Percentiles rank a stretch among this genome's conserved stretches.
Evolutionary conservation across 2,888 invertebrate genomes (phyloP).

Genomic region (Euzophera pinguis): DNA sequence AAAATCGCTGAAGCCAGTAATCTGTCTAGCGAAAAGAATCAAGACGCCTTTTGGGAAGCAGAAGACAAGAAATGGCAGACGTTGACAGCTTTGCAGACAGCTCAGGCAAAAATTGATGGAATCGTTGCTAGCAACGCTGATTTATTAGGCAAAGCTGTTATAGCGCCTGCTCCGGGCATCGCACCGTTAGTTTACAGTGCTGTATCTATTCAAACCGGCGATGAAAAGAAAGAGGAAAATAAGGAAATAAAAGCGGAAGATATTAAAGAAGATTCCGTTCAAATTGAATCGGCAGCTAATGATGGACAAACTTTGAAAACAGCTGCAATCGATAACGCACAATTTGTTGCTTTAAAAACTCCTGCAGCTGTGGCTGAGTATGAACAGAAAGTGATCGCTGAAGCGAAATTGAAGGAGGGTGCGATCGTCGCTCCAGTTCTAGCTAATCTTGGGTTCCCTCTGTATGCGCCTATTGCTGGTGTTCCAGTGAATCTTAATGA

Average conservation of each 20-base stretch:
- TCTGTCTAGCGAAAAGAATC: conserved; percentile 34
- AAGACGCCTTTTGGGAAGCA: conserved; percentile 49
- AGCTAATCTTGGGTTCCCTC: neutral
- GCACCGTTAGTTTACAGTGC: conserved; percentile 14
- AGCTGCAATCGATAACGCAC: neutral
- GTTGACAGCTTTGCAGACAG: conserved; percentile 52
- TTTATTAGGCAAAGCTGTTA: conserved; percentile 37
- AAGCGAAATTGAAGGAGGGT: neutral
- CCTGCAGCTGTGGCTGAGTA: conserved; percentile 1
- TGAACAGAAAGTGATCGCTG: neutral
- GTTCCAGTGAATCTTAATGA: neutral
- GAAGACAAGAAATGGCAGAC: conserved; percentile 70
- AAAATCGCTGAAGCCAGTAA: conserved; percentile 40
- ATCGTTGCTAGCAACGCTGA: conserved; percentile 45
- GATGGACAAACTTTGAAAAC: neutral
- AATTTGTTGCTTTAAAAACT: neutral
- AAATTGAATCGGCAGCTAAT: conserved; percentile 15
- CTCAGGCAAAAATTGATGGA: conserved; percentile 56
- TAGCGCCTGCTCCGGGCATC: conserved; percentile 24
- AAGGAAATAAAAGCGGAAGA: conserved; percentile 24
- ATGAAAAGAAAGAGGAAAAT: conserved; percentile 28
- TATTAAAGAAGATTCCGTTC: conserved; percentile 5
- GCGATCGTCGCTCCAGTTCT: neutral
- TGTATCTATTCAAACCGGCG: neutral
- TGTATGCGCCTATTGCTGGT: neutral